Percentiles rank a stretch among this genome's conserved stretches.
phyloP scores from a whole-genome alignment of 1,140 invertebrate genomes.

The Lordiphosa clarofinis region DNA sequence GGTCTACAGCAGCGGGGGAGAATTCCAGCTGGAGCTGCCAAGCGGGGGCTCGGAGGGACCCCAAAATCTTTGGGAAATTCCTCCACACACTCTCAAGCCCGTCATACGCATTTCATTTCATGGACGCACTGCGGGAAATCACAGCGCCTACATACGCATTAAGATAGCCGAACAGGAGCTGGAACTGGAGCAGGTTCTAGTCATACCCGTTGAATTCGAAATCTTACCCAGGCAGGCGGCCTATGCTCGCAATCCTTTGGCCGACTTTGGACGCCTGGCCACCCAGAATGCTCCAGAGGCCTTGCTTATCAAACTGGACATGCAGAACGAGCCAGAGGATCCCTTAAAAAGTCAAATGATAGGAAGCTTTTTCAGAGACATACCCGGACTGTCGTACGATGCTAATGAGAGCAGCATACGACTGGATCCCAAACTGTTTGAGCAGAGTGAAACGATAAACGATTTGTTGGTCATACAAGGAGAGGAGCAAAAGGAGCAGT shows the following conservation, averaged over 20 bases:
- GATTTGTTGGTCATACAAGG: constrained; percentile 41
- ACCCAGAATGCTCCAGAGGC: constrained; percentile 38
- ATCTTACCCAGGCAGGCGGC: constrained; percentile 87
- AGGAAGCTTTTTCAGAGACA: constrained; percentile 46
- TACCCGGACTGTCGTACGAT: constrained; percentile 58
- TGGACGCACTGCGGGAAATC: constrained; percentile 81
- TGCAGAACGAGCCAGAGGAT: constrained; percentile 45
- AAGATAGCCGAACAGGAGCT: constrained; percentile 60
- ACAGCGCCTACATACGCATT: constrained; percentile 79
- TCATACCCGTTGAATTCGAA: constrained; percentile 93
- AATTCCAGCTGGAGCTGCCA: constrained; percentile 94
- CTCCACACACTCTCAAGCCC: constrained; percentile 92
- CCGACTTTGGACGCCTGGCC: constrained; percentile 87
- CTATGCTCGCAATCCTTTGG: constrained; percentile 87
- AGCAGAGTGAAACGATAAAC: constrained; percentile 46
- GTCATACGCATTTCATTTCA: constrained; percentile 93
- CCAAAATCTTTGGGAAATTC: constrained; percentile 92
- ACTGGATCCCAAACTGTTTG: constrained; percentile 52
- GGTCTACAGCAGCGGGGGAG: constrained; percentile 92
- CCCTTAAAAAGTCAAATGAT: constrained; percentile 32
- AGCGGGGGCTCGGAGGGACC: constrained; percentile 86
- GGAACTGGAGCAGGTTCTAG: constrained; percentile 81
- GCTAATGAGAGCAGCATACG: constrained; percentile 49
- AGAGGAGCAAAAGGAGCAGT: constrained; percentile 22
- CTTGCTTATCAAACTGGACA: constrained; percentile 54